A percentile compares a stretch with the other conserved stretches of the same genome.
phyloP scores from a whole-genome alignment of 2,888 invertebrate genomes.

The Bursaphelenchus okinawaensis region DNA sequence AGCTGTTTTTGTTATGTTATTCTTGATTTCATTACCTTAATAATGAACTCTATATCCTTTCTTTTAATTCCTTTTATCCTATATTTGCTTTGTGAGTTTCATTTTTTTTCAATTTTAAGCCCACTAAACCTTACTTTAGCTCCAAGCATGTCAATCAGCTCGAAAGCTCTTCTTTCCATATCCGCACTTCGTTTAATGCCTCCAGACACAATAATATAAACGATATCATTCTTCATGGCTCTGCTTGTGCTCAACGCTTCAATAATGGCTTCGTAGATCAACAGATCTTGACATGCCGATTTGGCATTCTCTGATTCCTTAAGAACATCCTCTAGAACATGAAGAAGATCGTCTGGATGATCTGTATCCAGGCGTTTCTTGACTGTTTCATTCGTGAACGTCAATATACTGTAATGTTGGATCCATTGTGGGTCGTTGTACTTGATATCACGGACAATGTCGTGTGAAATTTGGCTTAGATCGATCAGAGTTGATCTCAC shows the following conservation, averaged over 20 bases:
- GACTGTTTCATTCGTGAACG: not conserved
- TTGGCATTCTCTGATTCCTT: not conserved
- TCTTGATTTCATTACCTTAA: too few species aligned
- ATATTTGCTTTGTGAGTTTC: too few species aligned
- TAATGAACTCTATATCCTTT: too few species aligned
- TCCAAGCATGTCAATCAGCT: slow-evolving; percentile 6
- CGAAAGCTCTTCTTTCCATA: not conserved
- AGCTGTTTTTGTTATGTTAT: too few species aligned
- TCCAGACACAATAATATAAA: not conserved
- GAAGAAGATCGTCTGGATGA: not conserved
- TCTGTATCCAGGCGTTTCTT: not conserved
- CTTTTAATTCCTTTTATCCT: too few species aligned
- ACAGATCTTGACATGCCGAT: not conserved
- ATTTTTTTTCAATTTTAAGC: too few species aligned
- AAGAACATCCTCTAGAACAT: not conserved
- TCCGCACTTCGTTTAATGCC: slow-evolving; percentile 1
- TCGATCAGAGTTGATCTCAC: not conserved
- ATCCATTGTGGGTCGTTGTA: slow-evolving; percentile 1
- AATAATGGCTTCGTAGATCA: slow-evolving; percentile 5
- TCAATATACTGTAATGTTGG: slow-evolving; percentile 1
- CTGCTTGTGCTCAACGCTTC: not conserved
- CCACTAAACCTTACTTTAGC: slow-evolving; percentile 9
- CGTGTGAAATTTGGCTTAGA: not conserved
- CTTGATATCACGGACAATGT: not conserved
- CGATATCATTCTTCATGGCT: not conserved